These are phyloP conservation scores for Montipora sp. DNA, from an alignment of 64 coral and sea anemone genomes.

Conservation along the genomic window DNA sequence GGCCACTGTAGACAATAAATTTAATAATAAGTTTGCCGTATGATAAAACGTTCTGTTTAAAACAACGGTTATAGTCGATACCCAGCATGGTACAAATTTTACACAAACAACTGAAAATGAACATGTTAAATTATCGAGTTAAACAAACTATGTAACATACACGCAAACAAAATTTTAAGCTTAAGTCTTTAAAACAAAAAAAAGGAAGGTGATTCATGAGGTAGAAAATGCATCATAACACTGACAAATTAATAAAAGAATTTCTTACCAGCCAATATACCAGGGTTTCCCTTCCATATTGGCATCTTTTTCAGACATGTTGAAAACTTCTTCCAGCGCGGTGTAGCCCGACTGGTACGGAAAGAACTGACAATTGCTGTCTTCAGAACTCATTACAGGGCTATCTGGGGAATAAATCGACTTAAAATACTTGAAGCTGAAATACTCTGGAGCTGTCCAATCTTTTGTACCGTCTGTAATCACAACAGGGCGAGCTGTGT, in stretches of 20 bases:
- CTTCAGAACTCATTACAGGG: conserved; percentile 63
- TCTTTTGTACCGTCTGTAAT: conserved; percentile 82
- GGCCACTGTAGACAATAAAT: too few relatives aligned
- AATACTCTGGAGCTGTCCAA: conserved; percentile 82
- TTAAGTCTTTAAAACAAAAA: too few relatives aligned
- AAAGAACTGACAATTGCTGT: conserved; percentile 93
- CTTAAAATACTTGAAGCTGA: conserved; percentile 97
- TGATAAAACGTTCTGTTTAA: too few relatives aligned
- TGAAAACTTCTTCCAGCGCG: conserved; percentile 89
- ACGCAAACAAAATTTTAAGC: too few relatives aligned
- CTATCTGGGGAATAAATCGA: conserved; percentile 80
- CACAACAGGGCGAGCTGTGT: conserved; percentile 80
- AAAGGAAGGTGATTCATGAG: too few relatives aligned
- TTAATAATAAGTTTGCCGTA: too few relatives aligned
- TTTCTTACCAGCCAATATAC: conserved; percentile 97
- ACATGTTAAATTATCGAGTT: too few relatives aligned
- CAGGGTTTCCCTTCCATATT: conserved; percentile 92
- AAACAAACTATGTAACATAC: too few relatives aligned
- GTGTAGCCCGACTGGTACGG: conserved; percentile 81
- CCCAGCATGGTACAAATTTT: too few relatives aligned
- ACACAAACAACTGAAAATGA: too few relatives aligned
- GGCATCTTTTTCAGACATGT: conserved; percentile 92
- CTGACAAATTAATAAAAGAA: neutral
- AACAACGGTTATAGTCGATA: too few relatives aligned
- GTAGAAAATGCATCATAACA: too few relatives aligned